A percentile compares a stretch with the other conserved stretches of the same genome.
These are phyloP conservation scores for Mesorhabditis spiculigera DNA, from an alignment of 2,888 invertebrate genomes.

Conservation along the genomic window DNA sequence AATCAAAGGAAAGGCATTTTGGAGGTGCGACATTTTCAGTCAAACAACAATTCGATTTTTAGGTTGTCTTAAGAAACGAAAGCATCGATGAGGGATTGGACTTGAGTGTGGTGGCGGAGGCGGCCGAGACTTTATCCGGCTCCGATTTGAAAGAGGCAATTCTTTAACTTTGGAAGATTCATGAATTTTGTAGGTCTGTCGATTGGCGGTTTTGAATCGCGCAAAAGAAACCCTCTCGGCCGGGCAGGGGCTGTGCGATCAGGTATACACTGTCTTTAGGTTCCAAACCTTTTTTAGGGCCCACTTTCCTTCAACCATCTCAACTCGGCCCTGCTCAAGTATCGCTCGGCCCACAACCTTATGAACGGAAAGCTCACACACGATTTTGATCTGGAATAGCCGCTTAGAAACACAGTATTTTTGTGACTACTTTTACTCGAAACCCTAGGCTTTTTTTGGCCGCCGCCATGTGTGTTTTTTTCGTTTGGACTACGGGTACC, in stretches of 20 bases:
- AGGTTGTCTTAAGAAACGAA: slow-evolving; percentile 41
- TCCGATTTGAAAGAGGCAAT: slow-evolving; percentile 52
- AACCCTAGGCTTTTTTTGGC: too few species aligned
- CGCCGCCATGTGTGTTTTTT: too few species aligned
- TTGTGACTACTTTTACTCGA: too few species aligned
- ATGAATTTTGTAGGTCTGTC: slow-evolving; percentile 30
- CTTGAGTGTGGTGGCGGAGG: slow-evolving; percentile 20
- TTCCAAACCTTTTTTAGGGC: not conserved
- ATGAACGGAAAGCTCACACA: not conserved
- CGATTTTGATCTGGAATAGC: not conserved
- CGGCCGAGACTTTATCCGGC: slow-evolving; percentile 40
- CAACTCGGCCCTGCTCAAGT: not conserved
- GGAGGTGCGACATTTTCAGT: slow-evolving; percentile 15
- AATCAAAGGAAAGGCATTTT: slow-evolving; percentile 31
- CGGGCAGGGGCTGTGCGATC: slow-evolving; percentile 8
- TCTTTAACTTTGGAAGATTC: not conserved
- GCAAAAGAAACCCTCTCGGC: slow-evolving; percentile 34
- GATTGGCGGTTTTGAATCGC: slow-evolving; percentile 32
- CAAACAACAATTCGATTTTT: slow-evolving; percentile 12
- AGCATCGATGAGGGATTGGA: slow-evolving; percentile 19
- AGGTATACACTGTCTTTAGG: not conserved
- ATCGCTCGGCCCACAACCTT: not conserved
- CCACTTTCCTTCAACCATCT: not conserved
- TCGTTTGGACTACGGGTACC: too few species aligned
- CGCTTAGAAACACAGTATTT: too few species aligned